phyloP scores from a whole-genome alignment of 2,888 invertebrate genomes.

The Tipula vernalis region DNA sequence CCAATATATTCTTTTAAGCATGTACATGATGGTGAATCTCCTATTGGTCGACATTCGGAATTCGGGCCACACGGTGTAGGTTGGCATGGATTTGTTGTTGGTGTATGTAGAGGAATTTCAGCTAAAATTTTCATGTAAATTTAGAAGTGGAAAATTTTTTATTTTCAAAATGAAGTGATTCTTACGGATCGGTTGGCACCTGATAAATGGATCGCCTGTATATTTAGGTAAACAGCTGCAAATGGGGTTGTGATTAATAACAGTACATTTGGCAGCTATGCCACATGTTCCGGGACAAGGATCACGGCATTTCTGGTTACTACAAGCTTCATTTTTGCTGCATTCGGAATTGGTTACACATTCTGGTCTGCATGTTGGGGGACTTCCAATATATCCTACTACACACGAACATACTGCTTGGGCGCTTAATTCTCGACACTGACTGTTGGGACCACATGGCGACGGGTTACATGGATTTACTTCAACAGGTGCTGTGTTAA shows the following conservation, averaged over 20 bases:
- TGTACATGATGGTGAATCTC: constrained; percentile 59
- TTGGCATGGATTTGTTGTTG: constrained; percentile 51
- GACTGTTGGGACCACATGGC: constrained; percentile 66
- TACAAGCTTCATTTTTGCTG: constrained; percentile 49
- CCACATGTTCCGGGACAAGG: constrained; percentile 56
- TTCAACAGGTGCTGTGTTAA: constrained; percentile 36
- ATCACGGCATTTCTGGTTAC: constrained; percentile 56
- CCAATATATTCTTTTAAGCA: constrained; percentile 55
- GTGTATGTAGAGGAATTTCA: constrained; percentile 34
- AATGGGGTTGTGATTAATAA: constrained; percentile 57
- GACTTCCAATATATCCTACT: constrained; percentile 49
- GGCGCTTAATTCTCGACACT: constrained; percentile 54
- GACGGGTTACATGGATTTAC: constrained; percentile 44
- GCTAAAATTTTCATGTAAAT: neutral
- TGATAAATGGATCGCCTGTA: constrained; percentile 53
- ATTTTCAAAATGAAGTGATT: neutral
- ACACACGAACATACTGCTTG: constrained; percentile 62
- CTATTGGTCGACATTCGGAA: constrained; percentile 53
- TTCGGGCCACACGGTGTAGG: constrained; percentile 75
- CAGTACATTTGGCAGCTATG: constrained; percentile 45
- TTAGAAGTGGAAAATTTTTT: neutral
- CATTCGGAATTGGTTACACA: constrained; percentile 58
- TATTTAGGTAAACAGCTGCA: constrained; percentile 56
- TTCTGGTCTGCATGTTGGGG: constrained; percentile 62
- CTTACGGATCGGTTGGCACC: constrained; percentile 41